phyloP scores from a whole-genome alignment of 2,113 vertebrate genomes.

The Craseonycteris thonglongyai region DNA sequence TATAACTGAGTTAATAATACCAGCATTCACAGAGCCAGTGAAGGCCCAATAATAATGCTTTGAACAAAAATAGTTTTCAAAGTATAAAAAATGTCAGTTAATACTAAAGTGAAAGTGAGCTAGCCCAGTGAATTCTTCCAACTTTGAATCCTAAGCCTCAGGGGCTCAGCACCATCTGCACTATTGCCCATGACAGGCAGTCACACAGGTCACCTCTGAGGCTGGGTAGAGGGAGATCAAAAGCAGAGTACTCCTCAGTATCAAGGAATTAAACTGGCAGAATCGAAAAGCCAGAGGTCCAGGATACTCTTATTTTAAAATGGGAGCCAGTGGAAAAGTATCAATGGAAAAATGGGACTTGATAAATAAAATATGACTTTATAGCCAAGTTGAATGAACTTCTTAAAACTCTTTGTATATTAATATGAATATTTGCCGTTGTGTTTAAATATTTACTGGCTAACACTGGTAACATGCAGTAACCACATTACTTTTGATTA shows the following conservation, averaged over 20 bases:
- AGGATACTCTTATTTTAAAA: slow-evolving; percentile 30
- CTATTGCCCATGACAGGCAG: neutral
- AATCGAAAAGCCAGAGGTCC: neutral
- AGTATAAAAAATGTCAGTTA: neutral
- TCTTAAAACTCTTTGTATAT: neutral
- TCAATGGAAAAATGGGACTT: neutral
- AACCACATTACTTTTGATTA: neutral
- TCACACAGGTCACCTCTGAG: neutral
- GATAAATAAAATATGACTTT: neutral
- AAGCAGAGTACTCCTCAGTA: neutral
- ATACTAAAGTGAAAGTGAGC: neutral
- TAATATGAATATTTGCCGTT: neutral
- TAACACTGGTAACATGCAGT: neutral
- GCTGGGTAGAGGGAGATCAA: neutral
- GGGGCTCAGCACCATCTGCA: neutral
- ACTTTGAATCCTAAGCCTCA: neutral
- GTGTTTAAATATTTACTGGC: neutral
- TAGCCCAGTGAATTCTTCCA: neutral
- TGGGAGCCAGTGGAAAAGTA: neutral
- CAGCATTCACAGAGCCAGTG: neutral
- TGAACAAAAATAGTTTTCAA: neutral
- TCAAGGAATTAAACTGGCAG: neutral
- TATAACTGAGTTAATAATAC: neutral
- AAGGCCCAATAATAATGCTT: neutral
- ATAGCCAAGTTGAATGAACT: neutral